Evolutionary conservation across 2,888 invertebrate species (phyloP).

Genomic region (Erebia palarica): DNA sequence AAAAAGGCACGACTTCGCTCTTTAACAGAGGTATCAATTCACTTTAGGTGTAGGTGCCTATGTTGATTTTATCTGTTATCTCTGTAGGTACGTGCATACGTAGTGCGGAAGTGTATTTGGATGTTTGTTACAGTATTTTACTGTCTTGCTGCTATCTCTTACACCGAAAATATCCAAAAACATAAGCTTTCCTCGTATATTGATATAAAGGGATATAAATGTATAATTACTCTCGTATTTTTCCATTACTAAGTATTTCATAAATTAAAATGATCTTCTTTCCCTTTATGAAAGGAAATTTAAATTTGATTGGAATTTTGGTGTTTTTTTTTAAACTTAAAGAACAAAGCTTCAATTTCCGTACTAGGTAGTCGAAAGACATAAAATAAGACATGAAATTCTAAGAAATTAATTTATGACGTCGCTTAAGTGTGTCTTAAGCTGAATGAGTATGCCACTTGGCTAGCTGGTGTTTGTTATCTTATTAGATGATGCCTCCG

Average conservation of each 20-base stretch:
- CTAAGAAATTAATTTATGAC: too few species aligned
- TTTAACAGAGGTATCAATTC: slow-evolving; percentile 17
- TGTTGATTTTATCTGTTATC: background rate
- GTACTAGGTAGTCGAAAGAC: background rate
- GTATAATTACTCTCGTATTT: background rate
- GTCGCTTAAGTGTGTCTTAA: too few species aligned
- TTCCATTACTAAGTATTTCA: background rate
- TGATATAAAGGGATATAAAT: background rate
- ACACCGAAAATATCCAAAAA: background rate
- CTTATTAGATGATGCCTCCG: too few species aligned
- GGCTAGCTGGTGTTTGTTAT: too few species aligned
- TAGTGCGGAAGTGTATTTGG: background rate
- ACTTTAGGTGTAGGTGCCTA: background rate
- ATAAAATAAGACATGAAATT: too few species aligned
- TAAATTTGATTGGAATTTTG: background rate
- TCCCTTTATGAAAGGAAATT: background rate
- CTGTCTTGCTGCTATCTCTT: background rate
- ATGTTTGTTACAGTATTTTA: slow-evolving; percentile 11
- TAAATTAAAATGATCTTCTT: background rate
- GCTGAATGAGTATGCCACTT: too few species aligned
- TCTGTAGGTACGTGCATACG: background rate
- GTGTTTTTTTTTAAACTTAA: background rate
- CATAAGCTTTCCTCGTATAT: background rate
- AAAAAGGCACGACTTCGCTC: slow-evolving; percentile 23
- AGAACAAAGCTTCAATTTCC: background rate